Evolutionary conservation across 2,113 vertebrate genomes (phyloP).

Genomic region (Alethe diademata): DNA sequence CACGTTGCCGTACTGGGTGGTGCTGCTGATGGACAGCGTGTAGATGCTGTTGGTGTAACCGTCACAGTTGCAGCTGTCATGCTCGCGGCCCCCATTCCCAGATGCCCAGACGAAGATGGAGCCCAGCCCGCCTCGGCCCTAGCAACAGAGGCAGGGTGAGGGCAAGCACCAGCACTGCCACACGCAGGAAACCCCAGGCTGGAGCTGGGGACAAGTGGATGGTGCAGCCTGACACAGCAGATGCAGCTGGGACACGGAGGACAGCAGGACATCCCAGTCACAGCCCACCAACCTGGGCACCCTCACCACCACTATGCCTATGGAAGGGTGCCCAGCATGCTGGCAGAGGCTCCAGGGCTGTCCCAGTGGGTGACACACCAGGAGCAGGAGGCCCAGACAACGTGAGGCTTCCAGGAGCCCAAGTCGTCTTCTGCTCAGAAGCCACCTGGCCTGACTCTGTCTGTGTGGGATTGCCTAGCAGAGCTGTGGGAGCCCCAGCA

Average conservation of each 20-base stretch:
- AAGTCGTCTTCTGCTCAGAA: neutral
- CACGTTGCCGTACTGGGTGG: conserved; percentile 91
- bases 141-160: neutral
- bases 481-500: accelerated
- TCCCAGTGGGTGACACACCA: neutral
- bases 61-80: conserved; percentile 98
- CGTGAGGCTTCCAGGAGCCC: neutral
- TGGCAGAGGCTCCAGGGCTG: neutral
- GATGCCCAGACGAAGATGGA: conserved; percentile 99
- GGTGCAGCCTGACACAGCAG: neutral
- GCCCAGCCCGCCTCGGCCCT: conserved; percentile 91
- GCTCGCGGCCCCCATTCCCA: conserved; percentile 91
- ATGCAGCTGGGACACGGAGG: neutral
- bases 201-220: accelerated
- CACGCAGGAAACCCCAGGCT: neutral
- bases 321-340: neutral
- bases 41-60: conserved; percentile 99
- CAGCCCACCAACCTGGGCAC: accelerated
- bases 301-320: neutral
- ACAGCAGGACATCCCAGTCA: neutral
- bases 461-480: neutral
- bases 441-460: neutral
- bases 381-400: neutral
- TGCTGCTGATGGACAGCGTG: conserved; percentile 98
- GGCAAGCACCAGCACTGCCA: neutral